Conservation (phyloP, 2,113 vertebrate genomes). For the Lethenteron reissneri region DNA sequence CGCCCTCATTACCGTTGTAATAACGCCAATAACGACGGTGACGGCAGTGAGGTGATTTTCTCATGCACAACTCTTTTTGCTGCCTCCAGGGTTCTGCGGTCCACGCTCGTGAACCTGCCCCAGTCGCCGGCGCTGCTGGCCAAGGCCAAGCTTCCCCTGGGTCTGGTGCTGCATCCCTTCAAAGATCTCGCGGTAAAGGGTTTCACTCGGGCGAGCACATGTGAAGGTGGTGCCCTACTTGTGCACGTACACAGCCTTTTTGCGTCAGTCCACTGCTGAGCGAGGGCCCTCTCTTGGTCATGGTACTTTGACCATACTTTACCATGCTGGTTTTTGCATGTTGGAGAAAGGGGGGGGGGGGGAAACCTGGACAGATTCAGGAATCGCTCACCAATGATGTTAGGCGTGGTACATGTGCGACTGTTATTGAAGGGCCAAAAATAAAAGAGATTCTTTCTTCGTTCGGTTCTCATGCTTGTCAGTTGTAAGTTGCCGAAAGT, state of each 20-base stretch:
- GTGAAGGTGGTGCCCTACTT: background rate
- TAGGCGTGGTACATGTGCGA: too few species aligned
- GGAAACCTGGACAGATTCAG: too few species aligned
- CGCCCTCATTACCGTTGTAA: too few species aligned
- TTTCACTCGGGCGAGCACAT: background rate
- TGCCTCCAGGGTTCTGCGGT: conserved; percentile 55
- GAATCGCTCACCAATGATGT: too few species aligned
- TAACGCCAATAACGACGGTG: too few species aligned
- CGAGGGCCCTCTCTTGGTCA: background rate
- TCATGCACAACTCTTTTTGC: conserved; percentile 4
- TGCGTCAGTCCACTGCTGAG: background rate
- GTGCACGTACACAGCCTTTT: background rate
- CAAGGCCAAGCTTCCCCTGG: conserved; percentile 83
- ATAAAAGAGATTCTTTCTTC: too few species aligned
- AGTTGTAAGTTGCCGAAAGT: too few species aligned
- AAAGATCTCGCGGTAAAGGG: conserved; percentile 65
- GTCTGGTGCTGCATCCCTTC: conserved; percentile 79
- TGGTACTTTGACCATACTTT: background rate
- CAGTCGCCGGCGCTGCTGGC: conserved; percentile 78
- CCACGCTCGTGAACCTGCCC: conserved; percentile 68
- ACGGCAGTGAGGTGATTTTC: too few species aligned
- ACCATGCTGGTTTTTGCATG: background rate
- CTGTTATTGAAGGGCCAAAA: too few species aligned
- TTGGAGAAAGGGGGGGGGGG: background rate
- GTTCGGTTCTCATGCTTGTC: too few species aligned